These are phyloP conservation scores for Microcebus tavaratra DNA, from an alignment of 2,113 vertebrate genomes.

Conservation along the genomic window DNA sequence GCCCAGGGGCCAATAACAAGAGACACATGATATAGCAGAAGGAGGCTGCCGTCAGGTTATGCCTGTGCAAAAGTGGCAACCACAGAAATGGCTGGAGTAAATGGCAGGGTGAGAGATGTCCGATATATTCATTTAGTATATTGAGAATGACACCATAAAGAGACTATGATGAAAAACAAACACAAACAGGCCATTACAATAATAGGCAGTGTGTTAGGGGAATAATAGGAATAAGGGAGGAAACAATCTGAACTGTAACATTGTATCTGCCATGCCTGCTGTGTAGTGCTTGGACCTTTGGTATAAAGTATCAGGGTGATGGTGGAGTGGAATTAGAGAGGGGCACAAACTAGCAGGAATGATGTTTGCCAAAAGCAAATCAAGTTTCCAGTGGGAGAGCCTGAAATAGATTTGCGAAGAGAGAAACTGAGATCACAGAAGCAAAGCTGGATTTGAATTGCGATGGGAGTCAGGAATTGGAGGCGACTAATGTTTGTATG, in stretches of 20 bases:
- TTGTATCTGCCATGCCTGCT: neutral
- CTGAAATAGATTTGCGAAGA: neutral
- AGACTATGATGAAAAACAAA: neutral
- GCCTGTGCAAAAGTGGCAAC: neutral
- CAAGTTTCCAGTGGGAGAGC: neutral
- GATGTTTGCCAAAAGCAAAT: neutral
- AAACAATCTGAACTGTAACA: neutral
- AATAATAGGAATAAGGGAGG: neutral
- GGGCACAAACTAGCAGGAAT: neutral
- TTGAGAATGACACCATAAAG: neutral
- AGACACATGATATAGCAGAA: neutral
- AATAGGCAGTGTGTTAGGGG: neutral
- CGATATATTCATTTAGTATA: neutral
- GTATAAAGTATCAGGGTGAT: neutral
- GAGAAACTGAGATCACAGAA: neutral
- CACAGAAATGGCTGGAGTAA: neutral
- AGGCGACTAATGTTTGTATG: neutral
- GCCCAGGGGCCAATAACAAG: neutral
- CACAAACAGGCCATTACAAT: neutral
- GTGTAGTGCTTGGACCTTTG: neutral
- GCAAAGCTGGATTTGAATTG: neutral
- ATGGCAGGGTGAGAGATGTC: neutral
- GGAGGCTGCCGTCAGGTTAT: neutral
- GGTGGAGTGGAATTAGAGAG: neutral
- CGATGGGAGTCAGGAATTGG: neutral